Evolutionary conservation across 2,797 vertebrate genomes (phyloP).

Genomic region (Peromyscus nudipes): DNA sequence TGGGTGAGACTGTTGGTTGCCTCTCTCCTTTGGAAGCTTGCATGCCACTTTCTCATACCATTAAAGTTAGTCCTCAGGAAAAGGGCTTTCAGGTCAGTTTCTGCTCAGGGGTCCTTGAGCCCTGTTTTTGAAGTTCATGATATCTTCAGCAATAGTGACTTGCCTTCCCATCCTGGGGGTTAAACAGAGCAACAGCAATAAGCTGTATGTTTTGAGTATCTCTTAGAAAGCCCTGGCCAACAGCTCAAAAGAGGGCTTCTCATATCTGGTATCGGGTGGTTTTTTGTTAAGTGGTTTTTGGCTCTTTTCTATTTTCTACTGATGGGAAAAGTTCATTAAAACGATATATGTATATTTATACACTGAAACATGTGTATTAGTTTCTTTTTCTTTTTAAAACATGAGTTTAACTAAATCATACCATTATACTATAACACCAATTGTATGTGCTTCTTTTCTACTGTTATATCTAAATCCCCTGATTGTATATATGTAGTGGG

Average conservation of each 20-base stretch:
- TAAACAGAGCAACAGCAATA: not conserved
- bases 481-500: not conserved
- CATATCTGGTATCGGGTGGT: not conserved
- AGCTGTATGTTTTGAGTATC: not conserved
- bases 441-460: not conserved
- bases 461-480: not conserved
- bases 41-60: too few species aligned
- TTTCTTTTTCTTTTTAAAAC: not conserved
- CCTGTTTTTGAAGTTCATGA: too few species aligned
- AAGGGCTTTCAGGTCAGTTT: too few species aligned
- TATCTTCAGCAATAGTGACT: not conserved
- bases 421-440: not conserved
- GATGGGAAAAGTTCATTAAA: not conserved
- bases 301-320: not conserved
- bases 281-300: not conserved
- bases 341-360: not conserved
- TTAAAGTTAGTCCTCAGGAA: not conserved
- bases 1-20: not conserved
- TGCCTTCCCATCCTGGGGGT: too few species aligned
- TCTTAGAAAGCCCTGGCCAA: not conserved
- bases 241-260: not conserved
- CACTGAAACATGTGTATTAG: not conserved
- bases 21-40: too few species aligned
- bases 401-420: not conserved
- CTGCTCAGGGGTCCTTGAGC: too few species aligned